These are phyloP conservation scores for Prunella fulvescens DNA, from an alignment of 2,113 vertebrate genomes.

Conservation along the genomic window DNA sequence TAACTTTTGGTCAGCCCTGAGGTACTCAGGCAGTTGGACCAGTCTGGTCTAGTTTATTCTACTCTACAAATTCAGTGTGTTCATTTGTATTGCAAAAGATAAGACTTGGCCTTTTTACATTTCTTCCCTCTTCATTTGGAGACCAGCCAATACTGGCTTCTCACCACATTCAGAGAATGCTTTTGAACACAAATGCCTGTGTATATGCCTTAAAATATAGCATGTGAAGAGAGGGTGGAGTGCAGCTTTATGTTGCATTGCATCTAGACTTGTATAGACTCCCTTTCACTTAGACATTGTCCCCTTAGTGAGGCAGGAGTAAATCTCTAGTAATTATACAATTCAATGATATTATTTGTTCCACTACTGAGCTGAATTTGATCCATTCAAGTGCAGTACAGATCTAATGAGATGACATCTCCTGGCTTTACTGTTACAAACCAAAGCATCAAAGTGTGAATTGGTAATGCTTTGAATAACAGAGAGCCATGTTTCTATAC, in stretches of 20 bases:
- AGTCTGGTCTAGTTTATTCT: neutral
- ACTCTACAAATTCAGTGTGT: neutral
- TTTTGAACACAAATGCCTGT: neutral
- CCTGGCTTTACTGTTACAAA: slow-evolving; percentile 1
- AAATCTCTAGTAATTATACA: neutral
- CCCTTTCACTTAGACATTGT: neutral
- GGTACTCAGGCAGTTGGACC: neutral
- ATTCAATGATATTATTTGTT: neutral
- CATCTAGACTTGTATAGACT: neutral
- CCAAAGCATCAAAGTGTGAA: neutral
- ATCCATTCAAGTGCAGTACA: neutral
- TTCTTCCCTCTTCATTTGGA: neutral
- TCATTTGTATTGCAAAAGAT: neutral
- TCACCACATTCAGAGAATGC: neutral
- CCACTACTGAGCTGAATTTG: neutral
- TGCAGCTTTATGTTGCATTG: neutral
- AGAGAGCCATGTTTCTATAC: neutral
- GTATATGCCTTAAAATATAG: neutral
- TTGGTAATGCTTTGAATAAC: neutral
- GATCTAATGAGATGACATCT: neutral
- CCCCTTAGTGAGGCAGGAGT: neutral
- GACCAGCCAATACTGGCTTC: neutral
- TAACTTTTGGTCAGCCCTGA: neutral
- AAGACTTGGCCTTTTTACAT: neutral
- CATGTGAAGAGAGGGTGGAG: neutral